Percentiles rank a stretch among this genome's conserved stretches.
These are phyloP conservation scores for Drosophila nigricruria DNA, from an alignment of 2,888 invertebrate genomes.

Conservation along the genomic window DNA sequence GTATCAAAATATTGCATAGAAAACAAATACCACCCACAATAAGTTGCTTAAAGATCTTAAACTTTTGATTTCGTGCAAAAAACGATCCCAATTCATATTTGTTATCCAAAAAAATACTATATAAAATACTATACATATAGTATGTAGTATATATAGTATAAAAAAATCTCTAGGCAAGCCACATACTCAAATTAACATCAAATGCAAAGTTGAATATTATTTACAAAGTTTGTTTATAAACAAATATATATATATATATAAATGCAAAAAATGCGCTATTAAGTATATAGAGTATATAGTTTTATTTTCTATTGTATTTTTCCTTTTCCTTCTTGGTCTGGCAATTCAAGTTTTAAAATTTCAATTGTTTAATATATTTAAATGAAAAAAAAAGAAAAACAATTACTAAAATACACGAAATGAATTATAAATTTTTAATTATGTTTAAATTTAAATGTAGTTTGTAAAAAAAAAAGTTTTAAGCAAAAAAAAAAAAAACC, in stretches of 20 bases:
- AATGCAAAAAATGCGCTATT: conserved; percentile 7
- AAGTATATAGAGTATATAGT: conserved; percentile 41
- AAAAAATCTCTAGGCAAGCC: conserved; percentile 56
- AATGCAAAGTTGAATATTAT: conserved; percentile 53
- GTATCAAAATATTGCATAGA: conserved; percentile 29
- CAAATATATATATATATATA: conserved; percentile 11
- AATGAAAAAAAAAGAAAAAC: conserved; percentile 11
- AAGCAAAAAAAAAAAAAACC: conserved; percentile 63
- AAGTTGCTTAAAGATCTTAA: conserved; percentile 19
- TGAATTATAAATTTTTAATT: conserved; percentile 69
- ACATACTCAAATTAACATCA: conserved; percentile 70
- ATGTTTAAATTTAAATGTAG: conserved; percentile 77
- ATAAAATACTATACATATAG: conserved; percentile 20
- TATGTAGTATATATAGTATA: conserved; percentile 15
- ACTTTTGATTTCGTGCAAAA: conserved; percentile 39
- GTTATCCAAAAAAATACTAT: conserved; percentile 46
- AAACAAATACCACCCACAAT: conserved; percentile 8
- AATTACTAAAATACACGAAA: conserved; percentile 66
- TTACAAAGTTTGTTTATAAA: conserved; percentile 46
- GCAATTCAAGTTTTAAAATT: conserved; percentile 63
- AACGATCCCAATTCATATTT: conserved; percentile 26
- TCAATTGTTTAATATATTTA: conserved; percentile 59
- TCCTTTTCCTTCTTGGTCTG: conserved; percentile 28
- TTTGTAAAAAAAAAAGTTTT: conserved; percentile 75
- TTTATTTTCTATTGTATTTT: background rate